phyloP scores from a whole-genome alignment of 2,888 invertebrate species.

The Gastracanthus pulcherrimus region DNA sequence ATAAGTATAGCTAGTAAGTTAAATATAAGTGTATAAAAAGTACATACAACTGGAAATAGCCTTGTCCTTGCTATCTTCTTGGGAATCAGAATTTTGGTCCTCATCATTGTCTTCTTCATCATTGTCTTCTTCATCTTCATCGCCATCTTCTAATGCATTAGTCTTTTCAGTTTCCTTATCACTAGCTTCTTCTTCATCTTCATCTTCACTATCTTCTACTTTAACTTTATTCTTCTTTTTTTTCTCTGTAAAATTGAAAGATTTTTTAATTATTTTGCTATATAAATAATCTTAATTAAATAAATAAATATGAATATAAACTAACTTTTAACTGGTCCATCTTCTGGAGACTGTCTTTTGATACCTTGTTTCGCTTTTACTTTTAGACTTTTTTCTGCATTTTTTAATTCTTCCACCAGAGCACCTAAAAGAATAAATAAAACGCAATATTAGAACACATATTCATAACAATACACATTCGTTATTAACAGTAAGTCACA shows the following conservation, averaged over 20 bases:
- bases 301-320: neutral
- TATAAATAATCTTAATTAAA: neutral
- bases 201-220: constrained; percentile 67
- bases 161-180: constrained; percentile 59
- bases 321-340: constrained; percentile 65
- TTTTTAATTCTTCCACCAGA: constrained; percentile 13
- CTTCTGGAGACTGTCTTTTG: constrained; percentile 60
- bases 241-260: constrained; percentile 55
- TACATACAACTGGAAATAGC: constrained; percentile 51
- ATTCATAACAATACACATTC: neutral
- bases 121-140: constrained; percentile 65
- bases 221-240: constrained; percentile 59
- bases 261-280: neutral
- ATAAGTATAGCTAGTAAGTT: too few species aligned
- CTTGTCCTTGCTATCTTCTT: constrained; percentile 54
- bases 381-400: constrained; percentile 26
- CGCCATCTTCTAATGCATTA: constrained; percentile 58
- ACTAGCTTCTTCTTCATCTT: constrained; percentile 65
- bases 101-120: constrained; percentile 63
- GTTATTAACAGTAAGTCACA: neutral
- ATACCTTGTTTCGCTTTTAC: constrained; percentile 49
- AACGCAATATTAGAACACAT: neutral
- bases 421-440: neutral
- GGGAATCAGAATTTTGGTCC: constrained; percentile 65
- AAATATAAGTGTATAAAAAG: too few species aligned